Conservation (phyloP, 2,797 vertebrate genomes). For the Tragelaphus oryx region DNA sequence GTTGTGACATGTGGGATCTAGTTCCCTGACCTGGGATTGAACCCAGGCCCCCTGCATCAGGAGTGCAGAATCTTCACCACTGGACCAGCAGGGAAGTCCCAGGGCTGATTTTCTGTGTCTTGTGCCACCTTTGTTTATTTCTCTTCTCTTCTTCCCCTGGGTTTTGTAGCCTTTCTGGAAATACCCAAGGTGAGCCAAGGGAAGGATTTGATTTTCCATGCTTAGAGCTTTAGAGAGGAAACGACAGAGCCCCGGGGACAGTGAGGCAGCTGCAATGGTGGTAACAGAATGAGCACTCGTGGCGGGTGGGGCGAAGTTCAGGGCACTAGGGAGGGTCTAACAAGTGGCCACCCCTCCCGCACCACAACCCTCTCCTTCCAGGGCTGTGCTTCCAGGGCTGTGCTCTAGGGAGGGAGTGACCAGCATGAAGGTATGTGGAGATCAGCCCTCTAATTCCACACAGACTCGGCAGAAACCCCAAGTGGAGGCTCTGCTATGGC, state of each 20-base stretch:
- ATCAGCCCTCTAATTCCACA: neutral
- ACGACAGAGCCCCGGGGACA: neutral
- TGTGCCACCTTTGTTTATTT: constrained; percentile 27
- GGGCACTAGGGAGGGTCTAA: neutral
- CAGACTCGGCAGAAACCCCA: neutral
- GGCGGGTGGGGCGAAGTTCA: accelerated
- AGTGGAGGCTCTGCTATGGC: constrained; percentile 25
- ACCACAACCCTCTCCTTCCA: neutral
- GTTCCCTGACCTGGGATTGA: neutral
- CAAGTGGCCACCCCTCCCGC: neutral
- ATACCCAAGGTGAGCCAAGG: constrained; percentile 30
- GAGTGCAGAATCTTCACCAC: neutral
- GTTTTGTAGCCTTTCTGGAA: constrained; percentile 35
- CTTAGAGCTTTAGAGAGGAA: constrained; percentile 38
- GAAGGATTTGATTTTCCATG: constrained; percentile 45
- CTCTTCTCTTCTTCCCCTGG: neutral
- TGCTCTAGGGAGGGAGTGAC: neutral
- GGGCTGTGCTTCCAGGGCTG: neutral
- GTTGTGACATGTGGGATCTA: neutral
- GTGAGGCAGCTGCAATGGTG: neutral
- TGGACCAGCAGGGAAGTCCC: neutral
- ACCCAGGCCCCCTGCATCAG: neutral
- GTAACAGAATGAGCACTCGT: neutral
- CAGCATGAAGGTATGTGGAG: neutral
- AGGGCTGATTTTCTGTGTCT: neutral